Percentiles rank a stretch among this genome's conserved stretches.
Conservation (phyloP, 2,888 invertebrate genomes). For the Trichacis sp. region DNA sequence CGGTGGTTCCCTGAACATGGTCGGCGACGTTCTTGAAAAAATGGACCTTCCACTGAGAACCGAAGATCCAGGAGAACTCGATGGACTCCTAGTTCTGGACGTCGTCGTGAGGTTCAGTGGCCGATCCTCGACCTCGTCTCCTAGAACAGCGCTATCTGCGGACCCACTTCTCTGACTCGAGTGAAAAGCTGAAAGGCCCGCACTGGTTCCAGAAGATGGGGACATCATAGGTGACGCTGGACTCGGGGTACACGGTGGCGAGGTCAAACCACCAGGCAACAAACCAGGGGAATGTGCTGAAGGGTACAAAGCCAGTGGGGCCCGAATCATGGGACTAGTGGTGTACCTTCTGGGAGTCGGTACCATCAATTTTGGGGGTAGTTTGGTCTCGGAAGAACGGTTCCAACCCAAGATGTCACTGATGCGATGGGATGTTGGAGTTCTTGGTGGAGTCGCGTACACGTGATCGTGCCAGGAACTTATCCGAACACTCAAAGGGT, state of each 20-base stretch:
- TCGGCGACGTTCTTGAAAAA: conserved; percentile 43
- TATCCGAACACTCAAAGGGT: conserved; percentile 34
- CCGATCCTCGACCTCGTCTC: conserved; percentile 57
- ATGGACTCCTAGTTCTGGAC: conserved; percentile 56
- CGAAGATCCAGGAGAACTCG: conserved; percentile 38
- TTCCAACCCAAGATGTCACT: conserved; percentile 85
- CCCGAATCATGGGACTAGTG: conserved; percentile 50
- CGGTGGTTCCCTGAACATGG: conserved; percentile 51
- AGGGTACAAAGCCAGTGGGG: conserved; percentile 49
- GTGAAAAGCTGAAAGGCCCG: conserved; percentile 34
- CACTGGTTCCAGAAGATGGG: conserved; percentile 47
- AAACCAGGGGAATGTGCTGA: conserved; percentile 51
- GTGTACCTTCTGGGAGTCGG: conserved; percentile 52
- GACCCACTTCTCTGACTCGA: conserved; percentile 22
- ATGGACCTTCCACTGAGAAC: conserved; percentile 43
- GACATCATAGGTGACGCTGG: conserved; percentile 53
- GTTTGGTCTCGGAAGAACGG: conserved; percentile 18
- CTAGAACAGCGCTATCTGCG: conserved; percentile 45
- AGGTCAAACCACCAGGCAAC: conserved; percentile 50
- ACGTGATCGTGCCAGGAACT: conserved; percentile 89
- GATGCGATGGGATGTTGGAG: conserved; percentile 89
- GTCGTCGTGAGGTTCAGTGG: conserved; percentile 62
- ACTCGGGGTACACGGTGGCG: conserved; percentile 52
- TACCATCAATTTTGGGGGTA: conserved; percentile 47
- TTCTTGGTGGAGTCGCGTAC: conserved; percentile 84